Evolutionary conservation across 2,888 invertebrate genomes (phyloP).

Genomic region (Drosophila cracens): DNA sequence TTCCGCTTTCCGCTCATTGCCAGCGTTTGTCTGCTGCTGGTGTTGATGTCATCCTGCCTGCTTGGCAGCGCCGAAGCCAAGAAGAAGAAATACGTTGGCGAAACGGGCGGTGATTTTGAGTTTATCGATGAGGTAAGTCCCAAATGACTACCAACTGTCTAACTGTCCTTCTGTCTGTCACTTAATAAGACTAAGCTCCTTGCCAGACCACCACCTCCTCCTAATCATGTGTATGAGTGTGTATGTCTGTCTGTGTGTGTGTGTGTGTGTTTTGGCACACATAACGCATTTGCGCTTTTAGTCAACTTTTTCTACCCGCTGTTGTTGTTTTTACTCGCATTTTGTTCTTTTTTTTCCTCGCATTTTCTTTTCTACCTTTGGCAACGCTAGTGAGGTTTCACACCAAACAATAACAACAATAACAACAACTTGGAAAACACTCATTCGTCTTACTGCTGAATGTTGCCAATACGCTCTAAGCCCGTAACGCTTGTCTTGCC

Average conservation of each 20-base stretch:
- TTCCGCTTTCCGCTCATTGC: slow-evolving; percentile 80
- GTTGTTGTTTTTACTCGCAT: neutral
- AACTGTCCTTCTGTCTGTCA: slow-evolving; percentile 42
- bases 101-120: slow-evolving; percentile 90
- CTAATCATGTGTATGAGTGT: neutral
- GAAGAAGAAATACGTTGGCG: slow-evolving; percentile 90
- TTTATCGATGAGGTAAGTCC: slow-evolving; percentile 91
- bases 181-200: slow-evolving; percentile 66
- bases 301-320: slow-evolving; percentile 32
- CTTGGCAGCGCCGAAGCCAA: slow-evolving; percentile 84
- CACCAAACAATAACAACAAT: slow-evolving; percentile 29
- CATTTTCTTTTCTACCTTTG: slow-evolving; percentile 47
- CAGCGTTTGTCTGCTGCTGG: slow-evolving; percentile 82
- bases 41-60: slow-evolving; percentile 84
- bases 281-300: slow-evolving; percentile 65
- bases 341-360: slow-evolving; percentile 14
- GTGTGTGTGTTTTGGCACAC: slow-evolving; percentile 38
- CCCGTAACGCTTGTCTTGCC: slow-evolving; percentile 71
- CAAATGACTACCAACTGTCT: slow-evolving; percentile 42
- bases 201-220: neutral
- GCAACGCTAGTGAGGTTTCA: slow-evolving; percentile 70
- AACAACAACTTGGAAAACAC: slow-evolving; percentile 7
- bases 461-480: slow-evolving; percentile 49
- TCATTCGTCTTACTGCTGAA: slow-evolving; percentile 35
- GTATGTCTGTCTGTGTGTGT: neutral